Evolutionary conservation across 64 coral and sea anemone genomes (phyloP).

Genomic region (Actinia tenebrosa): DNA sequence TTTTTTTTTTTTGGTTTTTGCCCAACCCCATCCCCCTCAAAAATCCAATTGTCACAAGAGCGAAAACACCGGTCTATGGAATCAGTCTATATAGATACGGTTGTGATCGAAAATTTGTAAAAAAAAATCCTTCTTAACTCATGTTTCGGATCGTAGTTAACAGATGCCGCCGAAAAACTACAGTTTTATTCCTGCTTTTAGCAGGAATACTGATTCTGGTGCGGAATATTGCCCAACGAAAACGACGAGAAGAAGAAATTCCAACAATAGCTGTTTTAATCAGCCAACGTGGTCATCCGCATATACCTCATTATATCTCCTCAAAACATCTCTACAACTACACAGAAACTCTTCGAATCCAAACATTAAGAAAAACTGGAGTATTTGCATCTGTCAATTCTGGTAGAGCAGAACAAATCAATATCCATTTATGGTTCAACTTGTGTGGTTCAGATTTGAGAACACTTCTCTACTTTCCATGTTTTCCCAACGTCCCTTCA

Average conservation of each 20-base stretch:
- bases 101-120: no score
- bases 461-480: background rate
- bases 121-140: no score
- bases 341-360: background rate
- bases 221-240: background rate
- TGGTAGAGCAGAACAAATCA: background rate
- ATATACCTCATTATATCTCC: background rate
- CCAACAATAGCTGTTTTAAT: background rate
- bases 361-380: background rate
- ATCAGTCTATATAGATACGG: no score
- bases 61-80: no score
- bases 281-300: background rate
- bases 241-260: background rate
- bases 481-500: slow-evolving; percentile 13
- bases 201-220: background rate
- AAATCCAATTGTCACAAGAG: no score
- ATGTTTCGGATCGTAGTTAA: background rate
- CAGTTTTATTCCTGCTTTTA: background rate
- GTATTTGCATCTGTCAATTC: background rate
- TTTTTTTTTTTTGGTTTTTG: no score
- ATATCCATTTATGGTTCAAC: slow-evolving; percentile 16
- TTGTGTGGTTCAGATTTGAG: slow-evolving; percentile 11
- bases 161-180: background rate
- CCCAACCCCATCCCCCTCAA: no score
- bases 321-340: background rate